Base-by-base conservation (phyloP, 1,140 invertebrate species). In the Bombus turneri region DNA sequence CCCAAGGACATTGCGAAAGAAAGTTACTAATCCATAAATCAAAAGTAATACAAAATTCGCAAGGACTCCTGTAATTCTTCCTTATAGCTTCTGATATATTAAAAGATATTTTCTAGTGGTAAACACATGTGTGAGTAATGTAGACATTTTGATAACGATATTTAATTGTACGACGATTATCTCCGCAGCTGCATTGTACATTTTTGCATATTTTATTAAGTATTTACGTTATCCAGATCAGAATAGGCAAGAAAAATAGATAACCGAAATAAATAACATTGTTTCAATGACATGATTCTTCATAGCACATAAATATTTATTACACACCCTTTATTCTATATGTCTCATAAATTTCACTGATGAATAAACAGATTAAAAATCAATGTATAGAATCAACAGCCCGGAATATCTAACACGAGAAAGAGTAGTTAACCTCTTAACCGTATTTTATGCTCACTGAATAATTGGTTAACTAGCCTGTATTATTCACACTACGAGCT, bases 391-490 rank as follows among this genome's bases (percentile, higher is more conserved):
- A 31, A 39, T 72, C 69, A 31, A 8, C 25, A 15, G 28, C 28
- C 6, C 0, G 37, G 10, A 39, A 25, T 5, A 12, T 74, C 6
- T n/a, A 28, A 74, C 39, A 73, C 28, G 80, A n/a, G 37, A 74
- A 62, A 37, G 18, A 62, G 12, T 39, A 64, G 8, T 74, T 73
- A 82, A 81, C 71, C 39, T 64, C 34, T 25, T 25, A 81, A 62
- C 69, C 53, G n/a, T 3, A 28, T 74, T 82, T 74, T 74, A 41
- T 37, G 57, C 37, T 64, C 71, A 22, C 6, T 82, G 39, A 82
- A 74, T 74, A 82, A 74, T 59, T 73, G 25, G 62, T 73, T 43
- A 73, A 73, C n/a, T 12, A 41, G 28, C 34, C 28, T n/a, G 9
- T 34, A 43, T 64, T 66, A 43, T 43, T 66, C 34, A 43, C 15